Percentiles rank a stretch among this genome's conserved stretches.
phyloP scores from a whole-genome alignment of 2,113 vertebrate species.

The Eulemur rufifrons region DNA sequence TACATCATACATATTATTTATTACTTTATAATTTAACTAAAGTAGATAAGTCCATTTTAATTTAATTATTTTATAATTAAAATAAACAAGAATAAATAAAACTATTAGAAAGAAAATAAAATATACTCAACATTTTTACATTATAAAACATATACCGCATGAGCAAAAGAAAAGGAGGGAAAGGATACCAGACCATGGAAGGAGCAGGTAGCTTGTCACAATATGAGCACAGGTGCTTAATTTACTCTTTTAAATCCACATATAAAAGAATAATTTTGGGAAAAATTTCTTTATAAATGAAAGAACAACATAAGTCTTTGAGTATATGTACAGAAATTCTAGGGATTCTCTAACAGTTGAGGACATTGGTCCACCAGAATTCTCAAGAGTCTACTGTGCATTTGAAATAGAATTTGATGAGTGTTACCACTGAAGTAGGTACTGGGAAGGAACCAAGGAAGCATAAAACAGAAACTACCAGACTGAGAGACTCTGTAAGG shows the following conservation, averaged over 20 bases:
- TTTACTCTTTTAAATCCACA: background rate
- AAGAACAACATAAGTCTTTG: background rate
- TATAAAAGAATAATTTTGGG: background rate
- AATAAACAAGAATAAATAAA: background rate
- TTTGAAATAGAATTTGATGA: background rate
- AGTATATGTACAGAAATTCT: background rate
- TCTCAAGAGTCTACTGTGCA: background rate
- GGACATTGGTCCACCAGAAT: background rate
- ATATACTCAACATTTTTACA: background rate
- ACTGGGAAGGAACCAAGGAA: background rate
- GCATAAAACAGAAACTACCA: background rate
- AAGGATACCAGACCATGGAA: background rate
- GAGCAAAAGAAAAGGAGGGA: background rate
- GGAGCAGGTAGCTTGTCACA: background rate
- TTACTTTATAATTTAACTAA: slow-evolving; percentile 22
- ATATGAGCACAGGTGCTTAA: background rate
- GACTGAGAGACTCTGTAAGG: no score
- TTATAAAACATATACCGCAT: background rate
- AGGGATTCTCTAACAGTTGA: background rate
- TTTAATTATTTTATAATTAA: background rate
- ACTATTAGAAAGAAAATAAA: background rate
- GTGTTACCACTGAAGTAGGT: background rate
- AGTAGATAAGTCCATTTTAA: background rate
- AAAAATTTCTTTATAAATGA: background rate
- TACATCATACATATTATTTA: background rate